Percentiles rank a stretch among this genome's conserved stretches.
Evolutionary conservation across 2,113 vertebrate genomes (phyloP).

Genomic region (Hyperoodon ampullatus): DNA sequence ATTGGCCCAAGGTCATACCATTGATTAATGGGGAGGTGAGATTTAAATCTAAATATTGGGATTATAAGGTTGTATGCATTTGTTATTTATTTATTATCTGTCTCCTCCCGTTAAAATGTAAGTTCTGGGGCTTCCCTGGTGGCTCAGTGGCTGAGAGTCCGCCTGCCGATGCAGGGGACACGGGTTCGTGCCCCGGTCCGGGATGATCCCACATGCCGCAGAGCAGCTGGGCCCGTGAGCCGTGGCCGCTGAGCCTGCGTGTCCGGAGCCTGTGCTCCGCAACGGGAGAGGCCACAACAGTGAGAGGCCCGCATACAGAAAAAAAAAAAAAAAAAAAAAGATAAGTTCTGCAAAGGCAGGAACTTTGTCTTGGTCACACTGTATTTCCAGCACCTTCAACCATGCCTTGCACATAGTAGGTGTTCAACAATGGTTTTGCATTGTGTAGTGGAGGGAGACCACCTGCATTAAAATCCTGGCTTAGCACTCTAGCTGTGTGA

Average conservation of each 20-base stretch:
- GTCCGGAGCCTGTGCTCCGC: too few species aligned
- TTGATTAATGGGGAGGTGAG: background rate
- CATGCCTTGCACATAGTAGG: background rate
- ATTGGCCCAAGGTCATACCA: background rate
- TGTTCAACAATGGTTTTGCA: background rate
- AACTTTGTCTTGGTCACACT: background rate
- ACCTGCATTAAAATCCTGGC: background rate
- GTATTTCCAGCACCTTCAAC: background rate
- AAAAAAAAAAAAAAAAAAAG: background rate
- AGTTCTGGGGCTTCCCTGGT: background rate
- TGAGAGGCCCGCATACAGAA: too few species aligned
- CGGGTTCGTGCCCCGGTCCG: too few species aligned
- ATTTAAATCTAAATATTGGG: background rate
- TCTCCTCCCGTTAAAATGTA: background rate
- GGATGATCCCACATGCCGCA: too few species aligned
- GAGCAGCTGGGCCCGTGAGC: too few species aligned
- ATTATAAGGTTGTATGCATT: background rate
- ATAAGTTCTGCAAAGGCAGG: background rate
- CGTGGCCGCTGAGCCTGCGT: too few species aligned
- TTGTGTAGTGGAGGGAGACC: background rate
- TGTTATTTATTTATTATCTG: conserved; percentile 8
- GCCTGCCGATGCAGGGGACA: too few species aligned
- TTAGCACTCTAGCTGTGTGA: background rate
- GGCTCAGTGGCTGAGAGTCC: too few species aligned
- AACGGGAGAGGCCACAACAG: too few species aligned